Conservation (phyloP, 2,113 vertebrate species). For the Delphinapterus leucas region DNA sequence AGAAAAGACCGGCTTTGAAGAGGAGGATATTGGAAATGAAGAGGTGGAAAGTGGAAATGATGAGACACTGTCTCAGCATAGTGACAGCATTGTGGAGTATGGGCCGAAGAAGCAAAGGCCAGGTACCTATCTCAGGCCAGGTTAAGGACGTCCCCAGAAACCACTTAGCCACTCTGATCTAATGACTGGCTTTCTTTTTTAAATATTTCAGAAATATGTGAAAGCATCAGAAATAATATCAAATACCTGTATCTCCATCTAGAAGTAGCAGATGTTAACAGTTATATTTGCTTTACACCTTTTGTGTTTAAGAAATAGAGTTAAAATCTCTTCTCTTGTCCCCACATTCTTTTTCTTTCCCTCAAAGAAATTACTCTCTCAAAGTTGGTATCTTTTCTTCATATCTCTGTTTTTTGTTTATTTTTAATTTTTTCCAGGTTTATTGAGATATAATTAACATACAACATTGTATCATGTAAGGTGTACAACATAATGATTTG, state of each 20-base stretch:
- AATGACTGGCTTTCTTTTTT: not conserved
- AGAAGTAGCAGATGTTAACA: not conserved
- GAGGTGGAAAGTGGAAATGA: slow-evolving; percentile 76
- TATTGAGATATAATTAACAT: not conserved
- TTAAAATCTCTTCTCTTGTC: not conserved
- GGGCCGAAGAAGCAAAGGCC: slow-evolving; percentile 68
- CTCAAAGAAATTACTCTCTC: not conserved
- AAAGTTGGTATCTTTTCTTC: not conserved
- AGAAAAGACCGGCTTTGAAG: slow-evolving; percentile 61
- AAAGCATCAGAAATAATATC: not conserved
- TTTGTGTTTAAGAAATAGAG: not conserved
- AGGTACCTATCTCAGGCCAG: slow-evolving; percentile 78
- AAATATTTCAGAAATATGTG: slow-evolving; percentile 18
- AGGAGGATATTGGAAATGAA: slow-evolving; percentile 59
- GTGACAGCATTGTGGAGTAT: slow-evolving; percentile 88
- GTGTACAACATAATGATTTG: not conserved
- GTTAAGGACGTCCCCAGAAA: not conserved
- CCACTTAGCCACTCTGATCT: not conserved
- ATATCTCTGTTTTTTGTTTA: not conserved
- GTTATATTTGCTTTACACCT: not conserved
- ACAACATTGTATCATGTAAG: not conserved
- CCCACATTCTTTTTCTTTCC: not conserved
- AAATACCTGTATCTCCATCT: not conserved
- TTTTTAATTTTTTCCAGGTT: not conserved
- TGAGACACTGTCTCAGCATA: slow-evolving; percentile 89